A percentile compares a stretch with the other conserved stretches of the same genome.
These are phyloP conservation scores for Drosophila kuntzei DNA, from an alignment of 2,888 invertebrate species.

Conservation along the genomic window DNA sequence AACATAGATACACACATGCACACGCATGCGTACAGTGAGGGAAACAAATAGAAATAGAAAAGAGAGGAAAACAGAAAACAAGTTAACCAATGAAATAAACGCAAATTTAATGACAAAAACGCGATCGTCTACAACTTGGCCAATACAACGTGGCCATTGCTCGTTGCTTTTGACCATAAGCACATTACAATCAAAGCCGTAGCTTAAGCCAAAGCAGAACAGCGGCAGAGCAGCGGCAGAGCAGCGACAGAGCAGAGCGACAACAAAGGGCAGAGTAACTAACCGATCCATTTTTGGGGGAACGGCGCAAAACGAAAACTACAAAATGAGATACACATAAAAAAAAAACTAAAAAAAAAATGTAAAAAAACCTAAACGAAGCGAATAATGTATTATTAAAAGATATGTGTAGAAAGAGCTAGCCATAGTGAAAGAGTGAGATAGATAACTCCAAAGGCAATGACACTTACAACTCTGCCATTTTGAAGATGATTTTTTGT, in stretches of 20 bases:
- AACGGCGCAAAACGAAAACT: conserved; percentile 59
- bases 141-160: conserved; percentile 75
- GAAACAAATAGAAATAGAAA: conserved; percentile 56
- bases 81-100: conserved; percentile 81
- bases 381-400: conserved; percentile 61
- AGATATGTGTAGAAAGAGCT: conserved; percentile 36
- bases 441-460: conserved; percentile 38
- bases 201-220: conserved; percentile 13
- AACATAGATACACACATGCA: conserved; percentile 24
- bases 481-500: conserved; percentile 8
- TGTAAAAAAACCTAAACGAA: conserved; percentile 16
- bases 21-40: conserved; percentile 18
- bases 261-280: conserved; percentile 33
- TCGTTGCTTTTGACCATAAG: conserved; percentile 28
- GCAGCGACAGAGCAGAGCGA: conserved; percentile 2
- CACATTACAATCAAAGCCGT: conserved; percentile 53
- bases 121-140: conserved; percentile 71
- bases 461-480: conserved; percentile 50
- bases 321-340: conserved; percentile 65
- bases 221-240: conserved; percentile 6
- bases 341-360: conserved; percentile 30
- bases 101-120: conserved; percentile 81
- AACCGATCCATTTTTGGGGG: conserved; percentile 8
- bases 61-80: conserved; percentile 57
- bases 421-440: conserved; percentile 2